Evolutionary conservation across 2,888 invertebrate genomes (phyloP).

Genomic region (Barypeithes pellucidus): DNA sequence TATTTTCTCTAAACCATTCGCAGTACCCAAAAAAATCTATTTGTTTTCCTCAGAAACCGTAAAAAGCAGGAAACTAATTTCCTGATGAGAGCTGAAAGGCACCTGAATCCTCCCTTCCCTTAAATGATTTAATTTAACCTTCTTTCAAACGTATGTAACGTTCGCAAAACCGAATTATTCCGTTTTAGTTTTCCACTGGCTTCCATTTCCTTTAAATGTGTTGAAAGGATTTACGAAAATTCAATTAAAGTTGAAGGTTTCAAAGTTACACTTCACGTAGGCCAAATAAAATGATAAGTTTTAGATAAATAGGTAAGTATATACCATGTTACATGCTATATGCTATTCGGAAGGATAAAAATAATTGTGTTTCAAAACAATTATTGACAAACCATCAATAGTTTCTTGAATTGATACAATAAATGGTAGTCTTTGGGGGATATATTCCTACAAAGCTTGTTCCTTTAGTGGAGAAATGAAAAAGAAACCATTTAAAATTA

Average conservation of each 20-base stretch:
- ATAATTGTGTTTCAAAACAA: too few relatives aligned
- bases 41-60: background rate
- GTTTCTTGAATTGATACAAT: too few relatives aligned
- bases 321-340: too few relatives aligned
- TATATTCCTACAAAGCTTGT: too few relatives aligned
- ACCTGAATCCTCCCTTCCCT: constrained; percentile 2
- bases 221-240: constrained; percentile 27
- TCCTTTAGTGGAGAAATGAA: too few relatives aligned
- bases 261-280: background rate
- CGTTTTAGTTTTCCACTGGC: constrained; percentile 20
- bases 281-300: background rate
- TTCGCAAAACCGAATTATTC: constrained; percentile 30
- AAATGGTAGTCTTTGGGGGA: too few relatives aligned
- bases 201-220: constrained; percentile 26
- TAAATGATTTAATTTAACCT: constrained; percentile 33
- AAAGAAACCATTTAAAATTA: too few relatives aligned
- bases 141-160: constrained; percentile 20
- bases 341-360: too few relatives aligned
- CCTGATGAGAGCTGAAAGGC: background rate
- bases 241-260: constrained; percentile 21
- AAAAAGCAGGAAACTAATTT: background rate
- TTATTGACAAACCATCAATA: too few relatives aligned
- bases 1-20: too few relatives aligned
- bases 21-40: background rate
- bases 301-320: too few relatives aligned